phyloP scores from a whole-genome alignment of 1,140 invertebrate genomes.

The Zaprionus vittiger region DNA sequence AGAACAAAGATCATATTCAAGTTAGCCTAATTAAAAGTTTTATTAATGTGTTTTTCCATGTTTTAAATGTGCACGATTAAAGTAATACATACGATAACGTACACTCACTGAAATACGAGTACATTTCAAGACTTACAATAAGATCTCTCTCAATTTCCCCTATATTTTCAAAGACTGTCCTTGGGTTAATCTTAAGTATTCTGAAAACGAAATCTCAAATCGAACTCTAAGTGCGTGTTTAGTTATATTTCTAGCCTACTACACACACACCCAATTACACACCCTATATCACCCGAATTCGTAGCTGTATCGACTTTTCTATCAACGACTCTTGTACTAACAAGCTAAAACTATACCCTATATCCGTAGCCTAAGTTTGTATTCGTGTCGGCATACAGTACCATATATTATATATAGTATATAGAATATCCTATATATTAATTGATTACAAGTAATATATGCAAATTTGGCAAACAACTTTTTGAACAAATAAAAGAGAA shows the following conservation, averaged over 20 bases:
- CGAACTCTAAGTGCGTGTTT: slow-evolving; percentile 35
- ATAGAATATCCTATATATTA: slow-evolving; percentile 27
- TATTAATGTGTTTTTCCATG: slow-evolving; percentile 38
- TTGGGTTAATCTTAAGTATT: slow-evolving; percentile 73
- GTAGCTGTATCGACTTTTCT: slow-evolving; percentile 62
- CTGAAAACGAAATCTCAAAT: slow-evolving; percentile 6
- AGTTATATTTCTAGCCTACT: slow-evolving; percentile 50
- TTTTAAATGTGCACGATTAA: slow-evolving; percentile 53
- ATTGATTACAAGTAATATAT: slow-evolving; percentile 60
- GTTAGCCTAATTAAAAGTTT: slow-evolving; percentile 28
- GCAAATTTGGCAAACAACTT: slow-evolving; percentile 73
- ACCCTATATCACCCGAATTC: slow-evolving; percentile 24
- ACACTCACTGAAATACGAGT: slow-evolving; percentile 15
- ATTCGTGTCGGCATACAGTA: slow-evolving; percentile 64
- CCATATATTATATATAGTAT: slow-evolving; percentile 47
- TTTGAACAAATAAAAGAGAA: slow-evolving; percentile 75
- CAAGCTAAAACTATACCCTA: slow-evolving; percentile 37
- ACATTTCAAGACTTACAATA: slow-evolving; percentile 50
- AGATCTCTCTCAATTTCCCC: slow-evolving; percentile 64
- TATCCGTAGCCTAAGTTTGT: slow-evolving; percentile 70
- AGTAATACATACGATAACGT: slow-evolving; percentile 23
- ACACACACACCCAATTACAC: slow-evolving; percentile 13
- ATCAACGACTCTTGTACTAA: slow-evolving; percentile 48
- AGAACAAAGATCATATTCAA: slow-evolving; percentile 21
- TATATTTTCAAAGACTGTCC: slow-evolving; percentile 79